Evolutionary conservation across 2,888 invertebrate genomes (phyloP).

Genomic region (Brachypalpus laphriformis): DNA sequence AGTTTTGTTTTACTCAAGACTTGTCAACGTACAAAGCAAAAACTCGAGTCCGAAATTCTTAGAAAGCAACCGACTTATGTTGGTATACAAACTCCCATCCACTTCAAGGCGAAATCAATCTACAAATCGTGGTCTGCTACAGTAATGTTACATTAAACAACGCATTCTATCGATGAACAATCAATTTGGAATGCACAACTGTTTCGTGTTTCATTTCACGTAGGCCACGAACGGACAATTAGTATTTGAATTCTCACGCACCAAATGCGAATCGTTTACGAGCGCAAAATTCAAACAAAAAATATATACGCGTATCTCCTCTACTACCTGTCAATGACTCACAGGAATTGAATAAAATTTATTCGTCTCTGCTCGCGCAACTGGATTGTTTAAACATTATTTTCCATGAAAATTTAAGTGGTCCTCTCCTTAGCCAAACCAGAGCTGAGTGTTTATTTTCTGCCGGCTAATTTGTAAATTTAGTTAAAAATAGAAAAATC

Average conservation of each 20-base stretch:
- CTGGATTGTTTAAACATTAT: neutral
- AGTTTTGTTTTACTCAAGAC: too few species aligned
- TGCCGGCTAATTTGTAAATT: conserved; percentile 29
- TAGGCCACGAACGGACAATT: neutral
- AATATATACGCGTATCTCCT: neutral
- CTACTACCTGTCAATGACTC: neutral
- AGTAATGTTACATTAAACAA: neutral
- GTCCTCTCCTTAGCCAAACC: neutral
- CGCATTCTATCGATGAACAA: neutral
- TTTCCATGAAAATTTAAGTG: conserved; percentile 49
- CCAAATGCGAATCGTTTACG: neutral
- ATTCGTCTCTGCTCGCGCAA: neutral
- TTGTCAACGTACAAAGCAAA: too few species aligned
- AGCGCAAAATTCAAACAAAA: neutral
- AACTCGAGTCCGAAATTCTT: too few species aligned
- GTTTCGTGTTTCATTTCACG: neutral
- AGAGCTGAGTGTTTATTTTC: conserved; percentile 32
- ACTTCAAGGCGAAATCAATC: too few species aligned
- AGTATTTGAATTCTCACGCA: neutral
- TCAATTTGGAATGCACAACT: neutral
- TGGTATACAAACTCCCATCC: too few species aligned
- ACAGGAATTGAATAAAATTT: conserved; percentile 3
- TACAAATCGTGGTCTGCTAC: neutral
- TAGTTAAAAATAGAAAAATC: conserved; percentile 37
- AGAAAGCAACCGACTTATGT: too few species aligned